Evolutionary conservation across 2,797 vertebrate species (phyloP), one percentile per base, ranked within the genome.

Genomic region (Anguilla obscura): DNA sequence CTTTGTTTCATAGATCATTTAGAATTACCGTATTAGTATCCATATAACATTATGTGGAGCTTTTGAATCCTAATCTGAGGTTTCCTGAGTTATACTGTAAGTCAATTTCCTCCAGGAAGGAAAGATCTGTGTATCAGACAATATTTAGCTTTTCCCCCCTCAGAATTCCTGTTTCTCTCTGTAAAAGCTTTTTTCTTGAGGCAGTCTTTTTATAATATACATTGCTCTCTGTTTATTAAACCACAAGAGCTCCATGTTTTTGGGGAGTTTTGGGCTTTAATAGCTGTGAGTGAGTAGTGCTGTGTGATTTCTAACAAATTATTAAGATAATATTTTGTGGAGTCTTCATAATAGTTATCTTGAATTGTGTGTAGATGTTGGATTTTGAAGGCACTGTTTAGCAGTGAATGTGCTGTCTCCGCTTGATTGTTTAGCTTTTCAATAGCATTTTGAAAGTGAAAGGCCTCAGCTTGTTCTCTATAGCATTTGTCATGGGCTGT

Each of bases 181-280:
- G 14, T 85, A 36, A 63, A 14, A 58, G 14, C 21, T 63, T 63
- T 69, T n/a, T 87, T 87, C 91, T 66, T 33, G 84, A 82, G 89
- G 89, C 92, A 92, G 92, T 88, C 48, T 87, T 88, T 10, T 60
- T 40, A 6, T 79, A 21, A 36, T 76, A 33, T 36, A 69, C 69
- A 69, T 0, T 63, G 84, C 85, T 86, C 84, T 88, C 21, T 60
- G 85, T 45, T 83, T 82, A 54, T 6, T 30, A 24, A 80, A 76
- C 86, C 83, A 30, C 27, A 84, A 69, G 89, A 52, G 16, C 88
- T 63, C 27, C 48, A 16, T 85, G 86, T 89, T 86, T 87, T 71
- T 88, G 24, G 84, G 27, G 88, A 45, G 40, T 45, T 45, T 45
- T 89, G 74, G 84, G 92, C 90, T 89, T 87, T 69, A 74, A 88